Percentiles rank a stretch among this genome's conserved stretches.
Conservation (phyloP, 2,888 invertebrate genomes). For the Pinctada fucata region DNA sequence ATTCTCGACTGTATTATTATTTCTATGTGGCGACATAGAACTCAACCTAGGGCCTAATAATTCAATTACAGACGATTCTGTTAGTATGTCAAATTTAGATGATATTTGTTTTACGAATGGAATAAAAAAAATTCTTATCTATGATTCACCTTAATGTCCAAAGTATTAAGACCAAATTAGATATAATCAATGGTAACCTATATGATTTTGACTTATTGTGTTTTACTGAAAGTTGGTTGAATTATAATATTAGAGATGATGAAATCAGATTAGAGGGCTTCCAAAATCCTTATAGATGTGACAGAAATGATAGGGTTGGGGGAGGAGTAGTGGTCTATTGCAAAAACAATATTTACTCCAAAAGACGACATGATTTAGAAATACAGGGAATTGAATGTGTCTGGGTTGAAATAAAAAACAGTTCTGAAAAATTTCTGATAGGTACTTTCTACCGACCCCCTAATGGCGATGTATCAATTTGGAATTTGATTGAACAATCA, state of each 20-base stretch:
- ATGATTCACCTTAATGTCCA: too few relatives aligned
- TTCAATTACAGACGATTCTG: too few relatives aligned
- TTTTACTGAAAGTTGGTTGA: background rate
- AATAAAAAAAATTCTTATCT: background rate
- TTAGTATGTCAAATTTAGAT: background rate
- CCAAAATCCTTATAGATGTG: background rate
- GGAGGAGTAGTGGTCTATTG: too few relatives aligned
- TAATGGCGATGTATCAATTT: background rate
- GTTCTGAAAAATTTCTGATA: too few relatives aligned
- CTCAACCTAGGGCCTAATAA: too few relatives aligned
- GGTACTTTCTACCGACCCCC: too few relatives aligned
- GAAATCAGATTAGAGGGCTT: slow-evolving; percentile 5
- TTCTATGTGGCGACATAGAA: too few relatives aligned
- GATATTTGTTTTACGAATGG: background rate
- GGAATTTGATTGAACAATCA: background rate
- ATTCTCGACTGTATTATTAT: too few relatives aligned
- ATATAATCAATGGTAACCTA: background rate
- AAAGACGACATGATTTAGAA: slow-evolving; percentile 1
- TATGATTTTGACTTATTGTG: background rate
- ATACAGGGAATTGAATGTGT: slow-evolving; percentile 7
- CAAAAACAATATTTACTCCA: background rate
- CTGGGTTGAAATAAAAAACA: slow-evolving; percentile 6
- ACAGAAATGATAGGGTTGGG: background rate
- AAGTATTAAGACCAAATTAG: too few relatives aligned
- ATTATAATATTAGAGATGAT: background rate